Conservation (phyloP, 1,140 invertebrate species). For the Dreissena polymorpha region DNA sequence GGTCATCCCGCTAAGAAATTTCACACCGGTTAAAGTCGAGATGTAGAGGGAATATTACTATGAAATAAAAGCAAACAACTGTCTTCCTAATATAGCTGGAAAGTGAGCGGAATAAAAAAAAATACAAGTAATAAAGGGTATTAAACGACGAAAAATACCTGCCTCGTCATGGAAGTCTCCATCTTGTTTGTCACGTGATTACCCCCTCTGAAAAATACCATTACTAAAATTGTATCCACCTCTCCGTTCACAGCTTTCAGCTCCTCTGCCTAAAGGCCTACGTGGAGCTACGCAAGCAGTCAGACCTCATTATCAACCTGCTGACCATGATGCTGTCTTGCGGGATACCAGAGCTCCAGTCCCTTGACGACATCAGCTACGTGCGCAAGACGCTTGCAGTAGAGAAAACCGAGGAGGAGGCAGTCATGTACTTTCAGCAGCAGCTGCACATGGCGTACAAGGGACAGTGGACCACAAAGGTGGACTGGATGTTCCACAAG, state of each 20-base stretch:
- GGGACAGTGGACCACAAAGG: constrained; percentile 97
- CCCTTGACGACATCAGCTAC: constrained; percentile 95
- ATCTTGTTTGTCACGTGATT: too few relatives aligned
- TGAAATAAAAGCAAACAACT: too few relatives aligned
- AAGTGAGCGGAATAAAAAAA: too few relatives aligned
- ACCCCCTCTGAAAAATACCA: too few relatives aligned
- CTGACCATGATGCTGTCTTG: constrained; percentile 99
- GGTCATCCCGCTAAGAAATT: too few relatives aligned
- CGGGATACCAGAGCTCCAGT: constrained; percentile 93
- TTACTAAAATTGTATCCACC: too few relatives aligned
- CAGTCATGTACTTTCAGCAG: constrained; percentile 91
- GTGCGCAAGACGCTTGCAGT: constrained; percentile 94
- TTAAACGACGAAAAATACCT: too few relatives aligned
- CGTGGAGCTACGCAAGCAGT: constrained; percentile 92
- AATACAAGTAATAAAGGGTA: too few relatives aligned
- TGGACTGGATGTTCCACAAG: constrained; percentile 94
- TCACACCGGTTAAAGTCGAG: too few relatives aligned
- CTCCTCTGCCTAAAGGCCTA: constrained; percentile 94
- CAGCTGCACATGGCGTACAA: constrained; percentile 95
- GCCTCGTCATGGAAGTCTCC: too few relatives aligned
- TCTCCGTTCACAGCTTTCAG: constrained; percentile 84
- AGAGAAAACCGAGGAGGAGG: constrained; percentile 89
- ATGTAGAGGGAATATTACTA: too few relatives aligned
- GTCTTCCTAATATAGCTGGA: too few relatives aligned
- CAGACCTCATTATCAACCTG: constrained; percentile 95